These are phyloP conservation scores for Galerucella nymphaeae DNA, from an alignment of 2,888 invertebrate species.

Conservation along the genomic window DNA sequence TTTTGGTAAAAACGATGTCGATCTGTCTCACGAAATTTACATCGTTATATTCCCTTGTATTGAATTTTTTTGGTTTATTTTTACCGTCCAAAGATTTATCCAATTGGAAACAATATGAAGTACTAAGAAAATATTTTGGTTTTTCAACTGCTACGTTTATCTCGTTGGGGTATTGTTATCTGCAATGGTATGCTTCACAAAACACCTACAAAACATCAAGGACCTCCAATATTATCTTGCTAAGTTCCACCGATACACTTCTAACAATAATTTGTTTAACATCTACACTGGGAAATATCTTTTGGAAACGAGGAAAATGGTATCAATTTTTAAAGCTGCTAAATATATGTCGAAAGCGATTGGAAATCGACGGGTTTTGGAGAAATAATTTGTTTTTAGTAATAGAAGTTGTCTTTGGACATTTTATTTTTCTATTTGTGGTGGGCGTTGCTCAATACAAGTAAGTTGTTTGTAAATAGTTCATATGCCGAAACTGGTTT, in stretches of 20 bases:
- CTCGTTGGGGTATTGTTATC: conserved; percentile 28
- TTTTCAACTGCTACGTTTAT: conserved; percentile 17
- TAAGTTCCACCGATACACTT: conserved; percentile 23
- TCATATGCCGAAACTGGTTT: not conserved
- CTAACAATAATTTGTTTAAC: conserved; percentile 36
- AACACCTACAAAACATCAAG: conserved; percentile 29
- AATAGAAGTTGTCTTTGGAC: conserved; percentile 37
- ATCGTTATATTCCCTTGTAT: conserved; percentile 9
- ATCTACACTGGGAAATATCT: conserved; percentile 35
- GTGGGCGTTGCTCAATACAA: conserved; percentile 33
- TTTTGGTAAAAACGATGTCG: not conserved
- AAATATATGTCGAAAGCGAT: conserved; percentile 30
- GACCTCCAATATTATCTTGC: conserved; percentile 37
- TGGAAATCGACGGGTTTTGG: conserved; percentile 24
- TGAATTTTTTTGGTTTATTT: conserved; percentile 33
- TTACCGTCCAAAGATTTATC: conserved; percentile 29
- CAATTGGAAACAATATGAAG: conserved; percentile 14
- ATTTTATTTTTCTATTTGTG: conserved; percentile 30
- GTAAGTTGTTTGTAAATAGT: conserved; percentile 26
- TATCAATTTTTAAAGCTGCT: conserved; percentile 36
- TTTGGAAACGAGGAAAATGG: conserved; percentile 40
- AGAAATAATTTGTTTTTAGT: conserved; percentile 31
- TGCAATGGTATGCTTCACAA: conserved; percentile 23
- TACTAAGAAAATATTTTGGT: conserved; percentile 23
- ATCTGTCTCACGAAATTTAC: conserved; percentile 1